Percentiles rank a stretch among this genome's conserved stretches.
These are phyloP conservation scores for Drosophila albomicans DNA, from an alignment of 1,140 invertebrate species.

Conservation along the genomic window DNA sequence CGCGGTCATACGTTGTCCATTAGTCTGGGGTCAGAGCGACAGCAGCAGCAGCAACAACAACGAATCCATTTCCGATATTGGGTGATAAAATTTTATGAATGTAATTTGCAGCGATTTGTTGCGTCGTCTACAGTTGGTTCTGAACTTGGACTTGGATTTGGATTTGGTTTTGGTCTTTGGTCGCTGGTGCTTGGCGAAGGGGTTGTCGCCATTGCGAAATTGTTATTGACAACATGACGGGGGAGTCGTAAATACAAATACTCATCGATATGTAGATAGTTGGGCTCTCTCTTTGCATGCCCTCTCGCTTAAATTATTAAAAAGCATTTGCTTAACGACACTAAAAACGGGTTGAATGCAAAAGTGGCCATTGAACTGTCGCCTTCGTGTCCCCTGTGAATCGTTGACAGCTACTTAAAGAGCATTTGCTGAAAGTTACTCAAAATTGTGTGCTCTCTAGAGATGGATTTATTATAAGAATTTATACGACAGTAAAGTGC, in stretches of 20 bases:
- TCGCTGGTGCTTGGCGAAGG: slow-evolving; percentile 30
- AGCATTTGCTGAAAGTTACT: not conserved
- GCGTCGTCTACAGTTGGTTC: slow-evolving; percentile 44
- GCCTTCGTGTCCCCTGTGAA: slow-evolving; percentile 5
- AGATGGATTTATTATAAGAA: not conserved
- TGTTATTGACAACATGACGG: slow-evolving; percentile 77
- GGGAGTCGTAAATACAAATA: slow-evolving; percentile 80
- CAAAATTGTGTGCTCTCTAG: not conserved
- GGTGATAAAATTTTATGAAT: slow-evolving; percentile 84
- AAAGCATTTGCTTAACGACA: slow-evolving; percentile 67
- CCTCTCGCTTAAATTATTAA: slow-evolving; percentile 69
- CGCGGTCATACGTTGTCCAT: slow-evolving; percentile 68
- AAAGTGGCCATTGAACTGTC: slow-evolving; percentile 50
- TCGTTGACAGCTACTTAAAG: slow-evolving; percentile 18
- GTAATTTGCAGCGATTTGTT: slow-evolving; percentile 84
- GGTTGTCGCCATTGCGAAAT: slow-evolving; percentile 70
- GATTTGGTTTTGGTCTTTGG: not conserved
- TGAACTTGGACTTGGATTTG: slow-evolving; percentile 13
- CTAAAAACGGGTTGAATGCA: slow-evolving; percentile 32
- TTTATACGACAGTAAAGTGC: not conserved
- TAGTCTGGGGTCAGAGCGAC: slow-evolving; percentile 64
- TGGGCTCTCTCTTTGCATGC: slow-evolving; percentile 58
- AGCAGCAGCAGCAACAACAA: slow-evolving; percentile 56
- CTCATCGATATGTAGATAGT: slow-evolving; percentile 43
- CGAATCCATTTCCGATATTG: slow-evolving; percentile 83